Conservation (phyloP, 35 echinoderm and acorn worm species). For the Ophioderma brevispina region DNA sequence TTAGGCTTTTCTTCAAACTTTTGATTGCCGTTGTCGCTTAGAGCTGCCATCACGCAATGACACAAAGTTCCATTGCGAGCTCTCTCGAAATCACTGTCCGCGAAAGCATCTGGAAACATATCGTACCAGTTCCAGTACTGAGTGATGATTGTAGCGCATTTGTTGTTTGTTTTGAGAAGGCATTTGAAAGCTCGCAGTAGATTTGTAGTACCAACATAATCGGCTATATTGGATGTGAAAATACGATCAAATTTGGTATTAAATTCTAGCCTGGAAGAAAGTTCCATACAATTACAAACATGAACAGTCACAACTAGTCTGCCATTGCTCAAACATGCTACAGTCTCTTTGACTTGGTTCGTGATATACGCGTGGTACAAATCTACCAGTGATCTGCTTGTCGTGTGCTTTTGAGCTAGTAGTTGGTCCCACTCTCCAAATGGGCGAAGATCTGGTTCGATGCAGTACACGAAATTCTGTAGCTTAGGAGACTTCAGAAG, state of each 20-base stretch:
- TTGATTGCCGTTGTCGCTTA: too few relatives aligned
- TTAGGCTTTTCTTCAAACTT: too few relatives aligned
- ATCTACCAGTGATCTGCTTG: background rate
- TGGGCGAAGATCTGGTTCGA: background rate
- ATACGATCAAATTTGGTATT: background rate
- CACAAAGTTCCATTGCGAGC: too few relatives aligned
- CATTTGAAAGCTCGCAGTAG: too few relatives aligned
- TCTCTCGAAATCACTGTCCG: too few relatives aligned
- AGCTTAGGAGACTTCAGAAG: background rate
- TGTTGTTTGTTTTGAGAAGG: too few relatives aligned
- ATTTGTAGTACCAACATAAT: background rate
- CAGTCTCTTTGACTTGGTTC: background rate
- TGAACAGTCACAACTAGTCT: background rate
- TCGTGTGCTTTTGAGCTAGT: background rate
- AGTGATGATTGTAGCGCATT: too few relatives aligned
- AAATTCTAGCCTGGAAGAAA: background rate
- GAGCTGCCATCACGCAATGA: too few relatives aligned
- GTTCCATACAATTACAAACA: background rate
- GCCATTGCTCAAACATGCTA: background rate
- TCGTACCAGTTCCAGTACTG: too few relatives aligned
- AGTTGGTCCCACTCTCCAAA: constrained; percentile 22
- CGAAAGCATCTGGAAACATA: background rate
- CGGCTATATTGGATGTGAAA: constrained; percentile 26
- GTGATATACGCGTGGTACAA: constrained; percentile 51
- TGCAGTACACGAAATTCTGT: constrained; percentile 10